Conservation (phyloP, 2,113 vertebrate genomes). For the Thomomys bottae region DNA sequence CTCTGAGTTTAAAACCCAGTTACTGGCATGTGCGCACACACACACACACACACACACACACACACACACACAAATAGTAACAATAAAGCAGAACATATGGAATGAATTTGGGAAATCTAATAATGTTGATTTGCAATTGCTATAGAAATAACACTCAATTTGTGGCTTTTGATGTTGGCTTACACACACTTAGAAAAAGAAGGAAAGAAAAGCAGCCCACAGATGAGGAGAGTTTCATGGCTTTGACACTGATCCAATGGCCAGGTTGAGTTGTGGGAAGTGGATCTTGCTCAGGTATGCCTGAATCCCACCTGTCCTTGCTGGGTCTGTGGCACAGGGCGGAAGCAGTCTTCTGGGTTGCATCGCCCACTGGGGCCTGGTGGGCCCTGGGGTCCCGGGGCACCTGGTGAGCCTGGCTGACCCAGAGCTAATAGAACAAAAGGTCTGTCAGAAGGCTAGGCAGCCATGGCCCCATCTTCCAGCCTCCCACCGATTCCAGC, state of each 20-base stretch:
- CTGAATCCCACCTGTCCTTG: conserved; percentile 81
- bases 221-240: conserved; percentile 39
- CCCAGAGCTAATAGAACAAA: conserved; percentile 87
- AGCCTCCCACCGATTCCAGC: background rate
- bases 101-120: conserved; percentile 82
- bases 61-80: conserved; percentile 26
- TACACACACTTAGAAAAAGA: background rate
- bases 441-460: conserved; percentile 62
- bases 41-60: no score
- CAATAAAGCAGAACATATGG: conserved; percentile 77
- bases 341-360: conserved; percentile 90
- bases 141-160: conserved; percentile 70
- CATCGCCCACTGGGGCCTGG: conserved; percentile 91
- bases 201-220: conserved; percentile 62
- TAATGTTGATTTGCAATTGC: conserved; percentile 68
- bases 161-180: conserved; percentile 66
- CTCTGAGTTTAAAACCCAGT: no score
- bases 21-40: no score
- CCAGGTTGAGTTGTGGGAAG: conserved; percentile 62
- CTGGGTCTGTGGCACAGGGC: conserved; percentile 82
- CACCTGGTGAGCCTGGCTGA: conserved; percentile 84
- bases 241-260: background rate
- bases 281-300: background rate
- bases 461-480: background rate
- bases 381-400: conserved; percentile 87